Evolutionary conservation across 1,140 invertebrate species (phyloP).

Genomic region (Holcopasites calliopsidis): DNA sequence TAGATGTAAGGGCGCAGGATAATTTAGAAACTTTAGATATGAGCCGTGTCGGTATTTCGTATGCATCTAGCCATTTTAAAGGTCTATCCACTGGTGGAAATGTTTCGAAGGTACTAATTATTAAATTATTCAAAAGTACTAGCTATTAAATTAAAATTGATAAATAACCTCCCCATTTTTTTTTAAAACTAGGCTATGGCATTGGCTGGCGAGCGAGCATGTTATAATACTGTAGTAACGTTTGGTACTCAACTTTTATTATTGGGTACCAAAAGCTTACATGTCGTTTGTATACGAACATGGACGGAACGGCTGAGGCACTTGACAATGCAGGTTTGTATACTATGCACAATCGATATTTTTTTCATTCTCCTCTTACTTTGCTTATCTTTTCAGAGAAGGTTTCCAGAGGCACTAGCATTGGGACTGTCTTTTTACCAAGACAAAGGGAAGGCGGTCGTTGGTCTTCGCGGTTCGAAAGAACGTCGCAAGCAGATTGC

Average conservation of each 20-base stretch:
- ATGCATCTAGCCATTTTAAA: conserved; percentile 96
- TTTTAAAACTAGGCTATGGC: conserved; percentile 84
- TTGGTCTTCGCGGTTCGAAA: conserved; percentile 82
- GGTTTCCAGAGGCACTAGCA: conserved; percentile 83
- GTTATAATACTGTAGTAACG: conserved; percentile 93
- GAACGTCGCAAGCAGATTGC: conserved; percentile 82
- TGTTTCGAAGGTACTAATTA: conserved; percentile 81
- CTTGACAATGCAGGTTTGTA: conserved; percentile 81
- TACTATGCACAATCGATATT: conserved; percentile 38
- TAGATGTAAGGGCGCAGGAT: conserved; percentile 93
- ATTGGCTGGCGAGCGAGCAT: conserved; percentile 90
- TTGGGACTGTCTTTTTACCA: conserved; percentile 86
- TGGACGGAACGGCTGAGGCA: conserved; percentile 90
- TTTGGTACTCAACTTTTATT: conserved; percentile 90
- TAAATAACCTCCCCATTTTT: conserved; percentile 26
- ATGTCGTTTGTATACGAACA: conserved; percentile 89
- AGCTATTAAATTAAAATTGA: not conserved
- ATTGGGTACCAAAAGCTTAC: conserved; percentile 90
- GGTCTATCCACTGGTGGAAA: conserved; percentile 88
- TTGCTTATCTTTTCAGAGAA: conserved; percentile 78
- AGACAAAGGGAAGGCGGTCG: conserved; percentile 85
- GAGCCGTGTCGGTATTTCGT: conserved; percentile 91
- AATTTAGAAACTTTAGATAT: conserved; percentile 92
- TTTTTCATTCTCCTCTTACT: not conserved
- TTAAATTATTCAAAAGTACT: not conserved